Base-by-base conservation (phyloP, 1,140 invertebrate genomes). In the Nephila pilipes region DNA sequence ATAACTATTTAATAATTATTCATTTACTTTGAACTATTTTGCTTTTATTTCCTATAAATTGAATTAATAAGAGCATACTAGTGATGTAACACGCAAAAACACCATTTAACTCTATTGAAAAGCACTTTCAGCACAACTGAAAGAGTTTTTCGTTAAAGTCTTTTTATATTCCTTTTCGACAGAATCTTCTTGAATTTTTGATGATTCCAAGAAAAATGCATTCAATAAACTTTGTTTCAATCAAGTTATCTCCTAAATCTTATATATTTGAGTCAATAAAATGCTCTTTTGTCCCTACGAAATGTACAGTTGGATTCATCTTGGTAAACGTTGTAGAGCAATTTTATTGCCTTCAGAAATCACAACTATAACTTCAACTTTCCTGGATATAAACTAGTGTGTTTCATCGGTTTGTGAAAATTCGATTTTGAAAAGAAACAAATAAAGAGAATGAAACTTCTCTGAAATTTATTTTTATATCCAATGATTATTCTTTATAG, bases 21-120 rank as follows among this genome's bases (percentile, higher is more conserved):
- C 14, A 10, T 46, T 46, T 46, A 75, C 20, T 32, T 75, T 32
- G 16, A 36, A 14, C 18, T 36, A 29, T 75, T 36, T 46, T 46
- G 46, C 12, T 75, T 14, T 32, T 32, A 29, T 57, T 83, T 83
- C 12, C 46, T 16, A 57, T 55, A n/a, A 79, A 29, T 18, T 55
- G 10, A 83, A 2, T 83, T 55, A 29, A 54, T 55, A 83, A 10
- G 2, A 83, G 10, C 29, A 38, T 79, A 10, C 69, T 29, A 29
- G 18, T 0, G 58, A 25, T 29, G n/a, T 5, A 16, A 46, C 81
- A 83, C 22, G 81, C 81, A 83, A 83, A 81, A 83, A 55, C 54
- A 57, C 32, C 81, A 83, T 83, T 83, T 83, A 2, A 83, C 46
- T 83, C 46, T 3, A 55, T 55, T 83, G n/a, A 83, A 83, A 83